Evolutionary conservation across 2,113 vertebrate genomes (phyloP).

Genomic region (Chamaetylas fuelleborni): DNA sequence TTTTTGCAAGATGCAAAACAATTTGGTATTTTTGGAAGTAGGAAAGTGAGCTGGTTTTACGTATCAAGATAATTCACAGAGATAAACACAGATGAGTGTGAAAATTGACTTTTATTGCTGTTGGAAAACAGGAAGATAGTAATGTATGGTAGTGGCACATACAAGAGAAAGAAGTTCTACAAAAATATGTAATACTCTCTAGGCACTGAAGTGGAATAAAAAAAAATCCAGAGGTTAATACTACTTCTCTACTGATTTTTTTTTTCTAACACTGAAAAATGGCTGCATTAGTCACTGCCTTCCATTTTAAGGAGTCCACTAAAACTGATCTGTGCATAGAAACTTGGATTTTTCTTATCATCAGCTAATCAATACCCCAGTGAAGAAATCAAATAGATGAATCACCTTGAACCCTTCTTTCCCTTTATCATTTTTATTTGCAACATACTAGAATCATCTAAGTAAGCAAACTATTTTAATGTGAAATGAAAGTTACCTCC

Average conservation of each 20-base stretch:
- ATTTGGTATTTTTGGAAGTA: slow-evolving; percentile 63
- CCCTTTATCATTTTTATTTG: background rate
- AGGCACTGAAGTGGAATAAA: background rate
- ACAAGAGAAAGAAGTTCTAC: background rate
- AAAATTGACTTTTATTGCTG: slow-evolving; percentile 65
- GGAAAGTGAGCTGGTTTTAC: slow-evolving; percentile 37
- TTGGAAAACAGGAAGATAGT: slow-evolving; percentile 35
- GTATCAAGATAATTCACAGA: slow-evolving; percentile 47
- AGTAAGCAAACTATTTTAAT: background rate
- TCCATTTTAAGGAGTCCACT: background rate
- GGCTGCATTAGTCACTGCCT: background rate
- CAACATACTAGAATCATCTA: background rate
- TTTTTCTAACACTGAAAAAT: background rate
- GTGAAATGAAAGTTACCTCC: slow-evolving; percentile 14
- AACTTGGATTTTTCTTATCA: background rate
- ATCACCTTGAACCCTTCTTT: background rate
- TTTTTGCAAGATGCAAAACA: slow-evolving; percentile 26
- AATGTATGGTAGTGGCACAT: background rate
- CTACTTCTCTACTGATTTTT: background rate
- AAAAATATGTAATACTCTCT: background rate
- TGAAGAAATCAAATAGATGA: background rate
- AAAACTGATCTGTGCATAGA: background rate
- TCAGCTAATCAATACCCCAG: background rate
- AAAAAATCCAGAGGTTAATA: background rate
- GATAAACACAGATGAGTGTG: slow-evolving; percentile 62